Percentiles rank a stretch among this genome's conserved stretches.
phyloP scores from a whole-genome alignment of 2,888 invertebrate species.

The Eupithecia dodoneata region DNA sequence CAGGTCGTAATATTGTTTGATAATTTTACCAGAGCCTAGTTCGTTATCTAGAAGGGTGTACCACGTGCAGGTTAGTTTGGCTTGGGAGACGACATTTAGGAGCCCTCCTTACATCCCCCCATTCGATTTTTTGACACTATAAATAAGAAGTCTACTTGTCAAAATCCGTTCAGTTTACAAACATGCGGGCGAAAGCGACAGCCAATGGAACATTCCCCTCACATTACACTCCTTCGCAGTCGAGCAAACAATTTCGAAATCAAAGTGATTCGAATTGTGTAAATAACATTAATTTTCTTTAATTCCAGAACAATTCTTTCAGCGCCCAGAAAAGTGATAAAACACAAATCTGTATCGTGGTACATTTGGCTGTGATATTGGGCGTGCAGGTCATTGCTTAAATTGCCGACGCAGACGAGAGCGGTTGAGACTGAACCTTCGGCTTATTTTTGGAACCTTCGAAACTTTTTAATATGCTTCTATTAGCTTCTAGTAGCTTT shows the following conservation, averaged over 20 bases:
- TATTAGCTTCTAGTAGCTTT: too few species aligned
- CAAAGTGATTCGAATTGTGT: background rate
- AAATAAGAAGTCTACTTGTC: background rate
- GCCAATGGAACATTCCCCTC: background rate
- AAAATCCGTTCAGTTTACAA: background rate
- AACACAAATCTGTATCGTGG: slow-evolving; percentile 46
- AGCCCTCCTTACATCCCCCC: too few species aligned
- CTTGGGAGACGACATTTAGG: too few species aligned
- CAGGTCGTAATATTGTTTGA: too few species aligned
- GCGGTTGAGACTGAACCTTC: slow-evolving; percentile 36
- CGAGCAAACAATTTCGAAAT: background rate
- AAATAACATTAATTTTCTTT: slow-evolving; percentile 14
- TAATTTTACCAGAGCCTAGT: too few species aligned
- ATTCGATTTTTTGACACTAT: background rate
- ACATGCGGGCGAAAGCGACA: background rate
- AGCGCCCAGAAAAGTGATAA: slow-evolving; percentile 26
- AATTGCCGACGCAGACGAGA: slow-evolving; percentile 53
- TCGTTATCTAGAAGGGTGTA: too few species aligned
- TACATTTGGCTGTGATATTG: slow-evolving; percentile 75
- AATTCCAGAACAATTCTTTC: slow-evolving; percentile 19
- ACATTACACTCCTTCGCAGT: background rate
- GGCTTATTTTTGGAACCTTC: slow-evolving; percentile 25
- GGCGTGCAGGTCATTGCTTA: slow-evolving; percentile 65
- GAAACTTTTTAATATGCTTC: too few species aligned
- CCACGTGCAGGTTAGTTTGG: too few species aligned